These are phyloP conservation scores for Nyctereutes procyonoides DNA, from an alignment of 2,113 vertebrate species.

Conservation along the genomic window DNA sequence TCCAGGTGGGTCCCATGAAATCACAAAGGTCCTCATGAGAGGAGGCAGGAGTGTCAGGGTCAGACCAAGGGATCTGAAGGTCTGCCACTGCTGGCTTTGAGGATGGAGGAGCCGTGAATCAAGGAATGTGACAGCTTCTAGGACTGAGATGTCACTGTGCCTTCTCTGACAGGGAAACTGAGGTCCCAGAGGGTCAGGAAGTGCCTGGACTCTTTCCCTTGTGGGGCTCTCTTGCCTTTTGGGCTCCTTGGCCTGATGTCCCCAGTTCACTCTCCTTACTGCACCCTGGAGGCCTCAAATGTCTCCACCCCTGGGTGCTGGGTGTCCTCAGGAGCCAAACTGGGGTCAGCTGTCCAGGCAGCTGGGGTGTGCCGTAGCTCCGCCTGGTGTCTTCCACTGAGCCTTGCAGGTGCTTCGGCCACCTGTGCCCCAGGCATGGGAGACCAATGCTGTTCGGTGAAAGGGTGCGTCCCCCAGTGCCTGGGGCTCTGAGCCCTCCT, in stretches of 20 bases:
- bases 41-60: not conserved
- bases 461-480: not conserved
- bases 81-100: not conserved
- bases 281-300: not conserved
- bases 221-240: not conserved
- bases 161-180: not conserved
- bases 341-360: not conserved
- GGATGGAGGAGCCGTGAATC: not conserved
- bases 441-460: not conserved
- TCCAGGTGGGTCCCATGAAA: not conserved
- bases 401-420: not conserved
- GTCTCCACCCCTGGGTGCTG: too few relatives aligned
- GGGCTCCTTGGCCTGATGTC: not conserved
- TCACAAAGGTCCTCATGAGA: not conserved
- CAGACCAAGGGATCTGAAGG: not conserved
- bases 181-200: not conserved
- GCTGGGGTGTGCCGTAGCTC: not conserved
- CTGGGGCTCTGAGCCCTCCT: not conserved
- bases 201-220: not conserved
- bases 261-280: not conserved
- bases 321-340: too few relatives aligned
- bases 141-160: not conserved
- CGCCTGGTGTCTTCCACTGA: not conserved
- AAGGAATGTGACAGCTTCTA: not conserved
- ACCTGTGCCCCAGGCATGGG: not conserved